These are phyloP conservation scores for Andrena hattorfiana DNA, from an alignment of 2,888 invertebrate species.

Conservation along the genomic window DNA sequence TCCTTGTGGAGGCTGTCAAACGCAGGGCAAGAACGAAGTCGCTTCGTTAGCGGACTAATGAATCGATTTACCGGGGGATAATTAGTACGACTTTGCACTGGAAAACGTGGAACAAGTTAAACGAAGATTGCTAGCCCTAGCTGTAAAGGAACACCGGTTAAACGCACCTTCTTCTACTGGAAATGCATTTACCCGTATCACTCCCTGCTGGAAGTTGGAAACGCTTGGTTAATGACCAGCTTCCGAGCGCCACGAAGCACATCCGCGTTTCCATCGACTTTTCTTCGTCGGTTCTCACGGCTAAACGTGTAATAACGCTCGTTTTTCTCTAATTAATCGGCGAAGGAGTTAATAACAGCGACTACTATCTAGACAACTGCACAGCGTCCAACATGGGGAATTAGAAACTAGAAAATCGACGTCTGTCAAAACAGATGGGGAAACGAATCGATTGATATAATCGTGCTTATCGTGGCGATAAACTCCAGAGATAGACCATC, in stretches of 20 bases:
- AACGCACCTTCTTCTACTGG: slow-evolving; percentile 27
- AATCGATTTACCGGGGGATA: slow-evolving; percentile 67
- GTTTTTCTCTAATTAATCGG: slow-evolving; percentile 31
- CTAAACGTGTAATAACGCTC: slow-evolving; percentile 3
- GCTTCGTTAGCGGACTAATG: slow-evolving; percentile 70
- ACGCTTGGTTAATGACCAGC: slow-evolving; percentile 31
- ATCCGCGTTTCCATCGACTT: slow-evolving; percentile 34
- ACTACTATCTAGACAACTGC: slow-evolving; percentile 23
- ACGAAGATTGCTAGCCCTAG: slow-evolving; percentile 49
- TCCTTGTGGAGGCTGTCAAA: slow-evolving; percentile 11
- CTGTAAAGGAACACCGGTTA: not conserved
- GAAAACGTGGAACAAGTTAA: slow-evolving; percentile 61
- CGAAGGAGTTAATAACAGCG: not conserved
- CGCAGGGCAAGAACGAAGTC: slow-evolving; percentile 44
- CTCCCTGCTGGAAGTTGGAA: slow-evolving; percentile 24
- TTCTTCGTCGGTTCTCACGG: slow-evolving; percentile 39
- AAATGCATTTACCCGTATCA: slow-evolving; percentile 22
- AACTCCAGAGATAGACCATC: too few species aligned
- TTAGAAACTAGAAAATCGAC: slow-evolving; percentile 19
- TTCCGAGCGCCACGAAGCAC: slow-evolving; percentile 25
- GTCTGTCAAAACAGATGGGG: not conserved
- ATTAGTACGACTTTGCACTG: slow-evolving; percentile 66
- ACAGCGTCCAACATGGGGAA: not conserved
- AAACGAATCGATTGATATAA: slow-evolving; percentile 6
- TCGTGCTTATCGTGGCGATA: too few species aligned